Evolutionary conservation across 2,797 vertebrate species (phyloP), one percentile per base, ranked within the genome.

Genomic region (Diglossa cyanea): DNA sequence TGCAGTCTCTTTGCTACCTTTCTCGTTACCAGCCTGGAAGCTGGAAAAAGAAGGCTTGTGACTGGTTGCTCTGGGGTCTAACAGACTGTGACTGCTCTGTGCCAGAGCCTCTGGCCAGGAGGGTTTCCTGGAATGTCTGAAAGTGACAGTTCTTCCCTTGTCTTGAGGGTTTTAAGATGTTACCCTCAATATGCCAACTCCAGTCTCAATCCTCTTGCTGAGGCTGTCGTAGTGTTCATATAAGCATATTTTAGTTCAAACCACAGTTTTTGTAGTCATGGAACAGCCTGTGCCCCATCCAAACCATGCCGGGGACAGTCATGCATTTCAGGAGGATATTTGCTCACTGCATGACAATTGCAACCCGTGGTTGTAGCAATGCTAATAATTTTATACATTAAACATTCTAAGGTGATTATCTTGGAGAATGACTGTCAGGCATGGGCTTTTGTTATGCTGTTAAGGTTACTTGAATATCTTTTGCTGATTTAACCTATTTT

Each of bases 101-200:
- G 33, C 53, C 74, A 73, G 62, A 63, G 16, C 28, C 3, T 1
- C 31, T 71, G 0, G 9, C 66, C 1, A 1, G 30, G 20, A 86
- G 80, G 37, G 50, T 76, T 93, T 90, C 78, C 54, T 86, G 26
- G 42, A 45, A 60, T 79, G 45, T 87, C 63, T 86, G 40, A 67
- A 90, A 70, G 90, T 74, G 86, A 85, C 80, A 83, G 93, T 37
- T 88, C 42, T 23, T 82, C 88, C 33, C 80, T 88, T 8, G 2
- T 84, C 92, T 85, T 25, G 8, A 37, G n/a, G 39, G 2, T 58
- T 93, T 92, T 50, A 65, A 68, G 47, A 66, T 62, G 63, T 85
- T 91, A 73, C 83, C 84, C 88, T 93, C 90, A 91, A 90, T 94
- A 61, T 92, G 86, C 71, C 93, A 93, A 45, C 33, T 87, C 48